Evolutionary conservation across 2,797 vertebrate species (phyloP).

Genomic region (Etheostoma perlongum): DNA sequence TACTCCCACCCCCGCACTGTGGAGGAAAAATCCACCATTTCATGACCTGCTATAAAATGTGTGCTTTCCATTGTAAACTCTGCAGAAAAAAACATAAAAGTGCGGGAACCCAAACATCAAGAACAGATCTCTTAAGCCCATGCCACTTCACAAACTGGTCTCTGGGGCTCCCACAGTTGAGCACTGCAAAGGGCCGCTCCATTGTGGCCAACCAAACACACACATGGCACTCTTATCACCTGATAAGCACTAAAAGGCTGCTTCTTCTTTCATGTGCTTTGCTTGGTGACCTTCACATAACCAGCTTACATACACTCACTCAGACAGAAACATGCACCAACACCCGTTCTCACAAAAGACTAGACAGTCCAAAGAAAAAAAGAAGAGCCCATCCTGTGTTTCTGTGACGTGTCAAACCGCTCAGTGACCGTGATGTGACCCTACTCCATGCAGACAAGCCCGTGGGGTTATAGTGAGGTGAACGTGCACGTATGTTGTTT

Average conservation of each 20-base stretch:
- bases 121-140: conserved; percentile 22
- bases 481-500: conserved; percentile 30
- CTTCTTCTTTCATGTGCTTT: conserved; percentile 50
- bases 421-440: conserved; percentile 81
- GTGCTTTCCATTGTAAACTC: conserved; percentile 29
- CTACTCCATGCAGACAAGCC: conserved; percentile 51
- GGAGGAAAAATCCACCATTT: conserved; percentile 22
- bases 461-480: conserved; percentile 64
- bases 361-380: conserved; percentile 1
- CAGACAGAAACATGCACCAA: conserved; percentile 34
- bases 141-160: conserved; percentile 14
- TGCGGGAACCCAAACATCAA: conserved; percentile 36
- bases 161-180: conserved; percentile 30
- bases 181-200: conserved; percentile 21
- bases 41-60: conserved; percentile 23
- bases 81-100: background rate
- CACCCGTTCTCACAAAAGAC: conserved; percentile 7
- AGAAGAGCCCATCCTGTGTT: conserved; percentile 31
- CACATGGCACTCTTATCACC: conserved; percentile 10
- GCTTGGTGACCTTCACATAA: conserved; percentile 60
- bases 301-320: conserved; percentile 46
- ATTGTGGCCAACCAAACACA: conserved; percentile 28
- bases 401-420: conserved; percentile 51
- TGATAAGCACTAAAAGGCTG: conserved; percentile 45
- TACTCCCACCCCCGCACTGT: background rate